A percentile compares a stretch with the other conserved stretches of the same genome.
These are phyloP conservation scores for Mesoclemmys tuberculata DNA, from an alignment of 2,113 vertebrate genomes.

Conservation along the genomic window DNA sequence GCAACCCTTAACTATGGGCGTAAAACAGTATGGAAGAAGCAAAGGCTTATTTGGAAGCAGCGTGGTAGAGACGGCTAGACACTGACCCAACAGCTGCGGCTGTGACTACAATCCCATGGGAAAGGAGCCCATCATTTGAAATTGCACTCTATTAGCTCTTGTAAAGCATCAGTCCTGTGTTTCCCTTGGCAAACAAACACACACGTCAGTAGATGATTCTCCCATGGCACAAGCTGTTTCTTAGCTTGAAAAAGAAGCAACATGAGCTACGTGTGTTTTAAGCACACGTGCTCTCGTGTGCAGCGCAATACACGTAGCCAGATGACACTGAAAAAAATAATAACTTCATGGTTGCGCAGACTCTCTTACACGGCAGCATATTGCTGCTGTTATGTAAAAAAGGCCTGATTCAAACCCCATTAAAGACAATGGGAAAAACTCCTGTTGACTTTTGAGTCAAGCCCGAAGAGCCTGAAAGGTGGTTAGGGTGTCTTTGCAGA, in stretches of 20 bases:
- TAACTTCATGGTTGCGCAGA: neutral
- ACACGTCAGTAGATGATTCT: neutral
- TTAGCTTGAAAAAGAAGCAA: accelerated
- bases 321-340: neutral
- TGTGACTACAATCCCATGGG: no score
- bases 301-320: accelerated
- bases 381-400: neutral
- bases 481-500: neutral
- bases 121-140: no score
- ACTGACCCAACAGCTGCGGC: no score
- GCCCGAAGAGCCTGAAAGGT: neutral
- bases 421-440: neutral
- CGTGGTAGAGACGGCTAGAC: neutral
- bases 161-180: neutral
- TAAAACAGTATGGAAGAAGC: neutral
- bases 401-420: neutral
- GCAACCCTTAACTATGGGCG: neutral
- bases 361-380: accelerated
- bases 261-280: accelerated
- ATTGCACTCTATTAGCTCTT: no score
- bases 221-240: neutral
- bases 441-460: neutral
- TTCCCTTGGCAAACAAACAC: accelerated
- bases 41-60: neutral
- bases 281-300: neutral